These are phyloP conservation scores for Plectrocnemia conspersa DNA, from an alignment of 1,140 invertebrate species.

Conservation along the genomic window DNA sequence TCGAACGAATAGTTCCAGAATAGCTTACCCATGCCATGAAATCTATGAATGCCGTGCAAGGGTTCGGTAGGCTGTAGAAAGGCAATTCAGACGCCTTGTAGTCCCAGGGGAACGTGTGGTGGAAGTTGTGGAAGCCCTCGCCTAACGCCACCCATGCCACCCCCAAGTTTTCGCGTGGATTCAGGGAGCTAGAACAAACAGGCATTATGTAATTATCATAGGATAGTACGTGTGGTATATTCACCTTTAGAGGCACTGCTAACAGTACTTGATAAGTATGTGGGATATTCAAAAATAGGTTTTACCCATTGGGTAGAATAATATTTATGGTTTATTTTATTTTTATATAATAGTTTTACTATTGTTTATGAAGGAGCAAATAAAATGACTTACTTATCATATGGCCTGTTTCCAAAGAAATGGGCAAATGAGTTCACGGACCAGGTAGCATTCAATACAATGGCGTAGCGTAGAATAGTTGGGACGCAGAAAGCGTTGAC, in stretches of 20 bases:
- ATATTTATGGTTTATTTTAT: too few species aligned
- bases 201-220: not conserved
- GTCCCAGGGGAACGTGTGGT: conserved; percentile 75
- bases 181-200: conserved; percentile 53
- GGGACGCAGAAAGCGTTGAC: conserved; percentile 59
- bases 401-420: conserved; percentile 66
- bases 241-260: too few species aligned
- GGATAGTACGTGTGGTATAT: too few species aligned
- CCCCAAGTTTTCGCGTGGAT: conserved; percentile 60
- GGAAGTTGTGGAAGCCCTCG: conserved; percentile 72
- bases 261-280: too few species aligned
- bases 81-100: conserved; percentile 64
- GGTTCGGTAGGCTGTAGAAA: conserved; percentile 56
- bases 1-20: too few species aligned
- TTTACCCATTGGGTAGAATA: too few species aligned
- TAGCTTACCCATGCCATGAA: conserved; percentile 53
- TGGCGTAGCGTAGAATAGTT: conserved; percentile 61
- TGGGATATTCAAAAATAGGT: too few species aligned
- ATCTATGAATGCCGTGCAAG: conserved; percentile 62
- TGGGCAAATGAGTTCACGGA: conserved; percentile 74
- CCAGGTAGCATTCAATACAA: conserved; percentile 68
- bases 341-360: too few species aligned
- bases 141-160: conserved; percentile 56
- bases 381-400: conserved; percentile 67
- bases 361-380: too few species aligned